phyloP scores from a whole-genome alignment of 2,888 invertebrate genomes.

The Chirona hameri region DNA sequence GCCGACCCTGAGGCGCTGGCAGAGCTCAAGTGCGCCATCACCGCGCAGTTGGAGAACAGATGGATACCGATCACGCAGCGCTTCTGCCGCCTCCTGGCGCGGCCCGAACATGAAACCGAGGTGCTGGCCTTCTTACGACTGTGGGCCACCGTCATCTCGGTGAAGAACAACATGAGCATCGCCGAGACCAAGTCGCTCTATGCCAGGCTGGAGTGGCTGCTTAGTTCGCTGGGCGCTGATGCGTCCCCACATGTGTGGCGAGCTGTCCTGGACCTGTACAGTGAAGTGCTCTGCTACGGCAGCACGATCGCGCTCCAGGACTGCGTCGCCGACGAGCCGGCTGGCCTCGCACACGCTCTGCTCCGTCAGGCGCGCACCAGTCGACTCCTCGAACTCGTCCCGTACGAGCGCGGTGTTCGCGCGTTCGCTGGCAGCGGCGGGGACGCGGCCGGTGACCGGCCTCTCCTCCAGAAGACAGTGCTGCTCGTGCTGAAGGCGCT shows the following conservation, averaged over 20 bases:
- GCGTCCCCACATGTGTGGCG: slow-evolving; percentile 74
- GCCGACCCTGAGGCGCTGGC: background rate
- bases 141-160: slow-evolving; percentile 87
- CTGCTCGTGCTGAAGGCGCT: slow-evolving; percentile 82
- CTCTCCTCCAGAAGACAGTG: slow-evolving; percentile 79
- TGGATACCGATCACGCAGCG: slow-evolving; percentile 9
- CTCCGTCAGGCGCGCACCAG: slow-evolving; percentile 82
- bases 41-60: background rate
- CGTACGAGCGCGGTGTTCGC: slow-evolving; percentile 4
- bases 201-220: slow-evolving; percentile 60
- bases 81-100: slow-evolving; percentile 5
- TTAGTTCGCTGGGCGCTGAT: slow-evolving; percentile 45
- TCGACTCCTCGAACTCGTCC: slow-evolving; percentile 55
- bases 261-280: slow-evolving; percentile 76
- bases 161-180: slow-evolving; percentile 82
- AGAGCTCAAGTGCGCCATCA: background rate
- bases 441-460: slow-evolving; percentile 51
- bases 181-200: slow-evolving; percentile 86
- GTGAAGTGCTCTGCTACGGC: slow-evolving; percentile 86
- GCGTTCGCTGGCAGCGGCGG: background rate
- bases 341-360: slow-evolving; percentile 76
- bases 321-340: slow-evolving; percentile 80
- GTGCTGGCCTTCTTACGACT: slow-evolving; percentile 71
- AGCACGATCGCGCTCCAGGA: slow-evolving; percentile 85
- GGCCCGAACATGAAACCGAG: background rate